A percentile compares a stretch with the other conserved stretches of the same genome.
These are phyloP conservation scores for Sebastes taczanowskii DNA, from an alignment of 2,797 vertebrate genomes.

Conservation along the genomic window DNA sequence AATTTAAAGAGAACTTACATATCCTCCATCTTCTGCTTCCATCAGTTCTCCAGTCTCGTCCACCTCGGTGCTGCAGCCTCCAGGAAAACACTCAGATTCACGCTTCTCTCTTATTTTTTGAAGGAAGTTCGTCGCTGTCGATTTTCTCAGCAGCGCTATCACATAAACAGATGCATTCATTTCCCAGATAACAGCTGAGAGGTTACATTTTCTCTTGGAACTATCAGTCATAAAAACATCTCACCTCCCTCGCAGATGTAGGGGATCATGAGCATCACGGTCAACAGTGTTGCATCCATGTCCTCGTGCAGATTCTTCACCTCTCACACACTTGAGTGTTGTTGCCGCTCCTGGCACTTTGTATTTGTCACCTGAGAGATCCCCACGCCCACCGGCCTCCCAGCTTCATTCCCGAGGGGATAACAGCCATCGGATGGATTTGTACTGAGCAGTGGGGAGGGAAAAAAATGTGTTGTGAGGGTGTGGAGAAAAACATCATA, in stretches of 20 bases:
- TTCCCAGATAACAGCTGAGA: not conserved
- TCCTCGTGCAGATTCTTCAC: constrained; percentile 50
- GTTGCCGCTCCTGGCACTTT: constrained; percentile 44
- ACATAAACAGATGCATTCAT: constrained; percentile 16
- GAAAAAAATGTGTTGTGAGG: not conserved
- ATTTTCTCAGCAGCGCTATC: constrained; percentile 75
- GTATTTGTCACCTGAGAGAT: constrained; percentile 56
- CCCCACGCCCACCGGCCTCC: constrained; percentile 56
- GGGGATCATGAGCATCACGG: constrained; percentile 61
- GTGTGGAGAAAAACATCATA: not conserved
- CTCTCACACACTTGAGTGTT: constrained; percentile 37
- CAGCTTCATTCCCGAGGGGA: constrained; percentile 3
- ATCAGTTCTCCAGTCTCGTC: constrained; percentile 64
- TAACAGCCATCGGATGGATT: constrained; percentile 1
- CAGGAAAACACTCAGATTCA: constrained; percentile 64
- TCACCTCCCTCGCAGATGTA: constrained; percentile 77
- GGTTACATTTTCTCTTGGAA: not conserved
- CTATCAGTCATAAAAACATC: not conserved
- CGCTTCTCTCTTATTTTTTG: constrained; percentile 65
- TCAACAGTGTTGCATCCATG: constrained; percentile 67
- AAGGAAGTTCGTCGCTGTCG: constrained; percentile 71
- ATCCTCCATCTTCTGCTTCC: constrained; percentile 55
- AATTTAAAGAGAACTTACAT: constrained; percentile 61
- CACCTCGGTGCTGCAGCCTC: constrained; percentile 72
- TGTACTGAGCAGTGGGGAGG: not conserved